These are phyloP conservation scores for Corapipo altera DNA, from an alignment of 2,113 vertebrate genomes.

Conservation along the genomic window DNA sequence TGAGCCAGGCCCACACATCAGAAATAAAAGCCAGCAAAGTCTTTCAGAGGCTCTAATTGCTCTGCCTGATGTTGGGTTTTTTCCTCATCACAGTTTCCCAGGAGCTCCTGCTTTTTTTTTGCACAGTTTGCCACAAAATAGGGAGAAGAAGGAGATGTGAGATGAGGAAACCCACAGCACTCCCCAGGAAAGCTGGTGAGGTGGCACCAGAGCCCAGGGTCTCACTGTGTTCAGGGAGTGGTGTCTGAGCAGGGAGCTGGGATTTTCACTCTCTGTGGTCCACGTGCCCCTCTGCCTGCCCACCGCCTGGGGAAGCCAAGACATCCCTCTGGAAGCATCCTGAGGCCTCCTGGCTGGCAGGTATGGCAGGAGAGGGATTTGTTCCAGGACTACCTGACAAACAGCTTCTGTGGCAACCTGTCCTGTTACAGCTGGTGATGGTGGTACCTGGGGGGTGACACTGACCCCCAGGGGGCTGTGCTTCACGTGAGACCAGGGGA, in stretches of 20 bases:
- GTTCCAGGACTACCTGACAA: background rate
- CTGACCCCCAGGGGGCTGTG: background rate
- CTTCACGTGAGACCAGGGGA: rapidly evolving
- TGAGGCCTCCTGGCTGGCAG: background rate
- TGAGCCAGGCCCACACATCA: background rate
- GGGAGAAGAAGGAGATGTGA: background rate
- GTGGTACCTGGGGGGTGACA: background rate
- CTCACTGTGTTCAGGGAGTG: background rate
- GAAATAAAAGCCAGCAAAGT: background rate
- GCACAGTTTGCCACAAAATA: background rate
- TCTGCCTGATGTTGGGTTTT: background rate
- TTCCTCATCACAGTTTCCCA: background rate
- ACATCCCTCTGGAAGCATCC: background rate
- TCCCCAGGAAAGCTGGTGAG: background rate
- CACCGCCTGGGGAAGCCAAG: rapidly evolving
- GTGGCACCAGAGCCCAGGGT: background rate
- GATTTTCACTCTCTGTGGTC: background rate
- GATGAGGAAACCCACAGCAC: background rate
- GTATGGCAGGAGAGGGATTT: background rate
- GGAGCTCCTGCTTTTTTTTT: background rate
- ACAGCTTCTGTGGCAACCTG: background rate
- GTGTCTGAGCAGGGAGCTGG: background rate
- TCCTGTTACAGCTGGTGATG: background rate
- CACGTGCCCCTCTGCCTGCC: rapidly evolving
- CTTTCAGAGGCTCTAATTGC: background rate